Evolutionary conservation across 2,888 invertebrate genomes (phyloP).

Genomic region (Pemphredon lugubris): DNA sequence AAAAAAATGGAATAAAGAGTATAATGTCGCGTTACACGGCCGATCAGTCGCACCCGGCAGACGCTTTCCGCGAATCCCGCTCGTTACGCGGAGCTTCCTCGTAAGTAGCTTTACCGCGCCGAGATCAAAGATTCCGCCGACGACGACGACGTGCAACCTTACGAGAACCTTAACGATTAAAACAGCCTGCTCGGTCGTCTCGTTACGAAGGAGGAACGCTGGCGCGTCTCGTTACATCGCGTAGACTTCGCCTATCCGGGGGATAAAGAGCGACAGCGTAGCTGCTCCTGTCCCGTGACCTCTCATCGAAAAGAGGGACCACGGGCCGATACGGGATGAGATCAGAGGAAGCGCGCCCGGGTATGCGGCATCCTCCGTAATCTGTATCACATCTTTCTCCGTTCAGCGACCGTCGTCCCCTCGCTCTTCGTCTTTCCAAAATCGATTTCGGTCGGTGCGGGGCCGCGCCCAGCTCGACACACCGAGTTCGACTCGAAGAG

Average conservation of each 20-base stretch:
- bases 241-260: conserved; percentile 27
- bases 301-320: conserved; percentile 44
- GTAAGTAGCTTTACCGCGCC: conserved; percentile 34
- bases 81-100: conserved; percentile 3
- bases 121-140: conserved; percentile 48
- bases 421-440: conserved; percentile 74
- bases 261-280: background rate
- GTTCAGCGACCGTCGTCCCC: conserved; percentile 43
- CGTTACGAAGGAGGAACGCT: background rate
- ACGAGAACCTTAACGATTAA: conserved; percentile 52
- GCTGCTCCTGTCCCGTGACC: conserved; percentile 32
- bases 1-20: too few species aligned
- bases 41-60: background rate
- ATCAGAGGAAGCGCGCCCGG: conserved; percentile 59
- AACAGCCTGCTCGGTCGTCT: conserved; percentile 31
- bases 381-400: conserved; percentile 69
- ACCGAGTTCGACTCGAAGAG: conserved; percentile 57
- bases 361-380: conserved; percentile 61
- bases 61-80: background rate
- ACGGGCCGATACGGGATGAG: conserved; percentile 53
- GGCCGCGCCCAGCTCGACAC: conserved; percentile 77
- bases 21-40: too few species aligned
- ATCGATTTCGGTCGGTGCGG: conserved; percentile 76
- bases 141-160: conserved; percentile 42
- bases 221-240: background rate